phyloP scores from a whole-genome alignment of 2,888 invertebrate genomes.

The Meteorus colon region DNA sequence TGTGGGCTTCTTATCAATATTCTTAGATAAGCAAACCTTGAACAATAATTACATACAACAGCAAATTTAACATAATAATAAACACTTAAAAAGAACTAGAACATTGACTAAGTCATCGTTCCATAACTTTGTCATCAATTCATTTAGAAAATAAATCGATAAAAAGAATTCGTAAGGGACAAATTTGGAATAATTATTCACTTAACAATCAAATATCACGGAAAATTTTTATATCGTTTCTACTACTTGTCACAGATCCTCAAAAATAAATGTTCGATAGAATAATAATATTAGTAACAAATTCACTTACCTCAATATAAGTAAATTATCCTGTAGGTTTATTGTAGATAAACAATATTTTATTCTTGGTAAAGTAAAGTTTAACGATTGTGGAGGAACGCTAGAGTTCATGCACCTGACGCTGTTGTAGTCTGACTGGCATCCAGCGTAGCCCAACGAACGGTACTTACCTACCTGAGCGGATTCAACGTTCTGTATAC shows the following conservation, averaged over 20 bases:
- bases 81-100: not conserved
- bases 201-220: too few relatives aligned
- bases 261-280: not conserved
- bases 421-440: conserved; percentile 64
- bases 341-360: conserved; percentile 25
- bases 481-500: conserved; percentile 50
- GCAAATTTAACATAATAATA: not conserved
- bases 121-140: not conserved
- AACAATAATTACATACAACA: conserved; percentile 12
- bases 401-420: conserved; percentile 62
- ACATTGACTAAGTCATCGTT: not conserved
- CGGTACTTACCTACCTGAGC: conserved; percentile 70
- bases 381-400: conserved; percentile 34
- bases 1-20: conserved; percentile 11
- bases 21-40: conserved; percentile 25
- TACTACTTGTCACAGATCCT: not conserved
- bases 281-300: not conserved
- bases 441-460: conserved; percentile 65
- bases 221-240: not conserved
- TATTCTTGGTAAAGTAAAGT: conserved; percentile 25
- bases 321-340: conserved; percentile 29
- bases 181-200: too few relatives aligned
- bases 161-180: too few relatives aligned
- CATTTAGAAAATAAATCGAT: not conserved
- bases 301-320: conserved; percentile 41